Conservation (phyloP, 2,113 vertebrate species). For the Accipiter cooperii region DNA sequence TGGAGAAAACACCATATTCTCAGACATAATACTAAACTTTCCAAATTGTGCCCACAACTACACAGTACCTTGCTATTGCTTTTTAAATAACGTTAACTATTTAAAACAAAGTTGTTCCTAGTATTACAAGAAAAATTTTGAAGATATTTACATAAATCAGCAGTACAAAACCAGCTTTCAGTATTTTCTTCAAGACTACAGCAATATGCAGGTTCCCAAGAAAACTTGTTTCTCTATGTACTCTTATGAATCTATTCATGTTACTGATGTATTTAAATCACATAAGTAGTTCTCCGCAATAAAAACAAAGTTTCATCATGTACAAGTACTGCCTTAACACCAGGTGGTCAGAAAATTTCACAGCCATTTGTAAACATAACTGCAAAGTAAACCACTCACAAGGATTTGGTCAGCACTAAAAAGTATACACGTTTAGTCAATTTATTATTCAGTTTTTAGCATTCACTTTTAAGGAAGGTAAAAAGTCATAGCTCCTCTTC, state of each 20-base stretch:
- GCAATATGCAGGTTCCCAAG: neutral
- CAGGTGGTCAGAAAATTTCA: neutral
- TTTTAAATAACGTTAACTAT: neutral
- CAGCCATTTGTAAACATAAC: neutral
- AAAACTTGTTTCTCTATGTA: neutral
- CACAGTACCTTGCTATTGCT: neutral
- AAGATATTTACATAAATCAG: neutral
- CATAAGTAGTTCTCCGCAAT: constrained; percentile 13
- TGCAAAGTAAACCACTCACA: neutral
- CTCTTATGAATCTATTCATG: neutral
- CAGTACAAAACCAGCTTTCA: neutral
- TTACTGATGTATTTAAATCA: constrained; percentile 42
- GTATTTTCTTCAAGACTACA: neutral
- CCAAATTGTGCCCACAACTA: neutral
- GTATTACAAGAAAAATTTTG: neutral
- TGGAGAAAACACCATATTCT: neutral
- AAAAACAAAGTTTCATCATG: constrained; percentile 37
- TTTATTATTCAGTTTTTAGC: neutral
- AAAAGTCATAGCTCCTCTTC: neutral
- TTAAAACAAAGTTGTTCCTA: neutral
- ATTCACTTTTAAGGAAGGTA: neutral
- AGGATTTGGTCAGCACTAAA: neutral
- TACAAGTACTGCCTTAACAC: neutral
- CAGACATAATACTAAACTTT: neutral
- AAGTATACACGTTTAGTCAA: neutral